Evolutionary conservation across 1,140 invertebrate genomes (phyloP), one percentile per base, ranked within the genome.

Genomic region (Homalodisca vitripennis): DNA sequence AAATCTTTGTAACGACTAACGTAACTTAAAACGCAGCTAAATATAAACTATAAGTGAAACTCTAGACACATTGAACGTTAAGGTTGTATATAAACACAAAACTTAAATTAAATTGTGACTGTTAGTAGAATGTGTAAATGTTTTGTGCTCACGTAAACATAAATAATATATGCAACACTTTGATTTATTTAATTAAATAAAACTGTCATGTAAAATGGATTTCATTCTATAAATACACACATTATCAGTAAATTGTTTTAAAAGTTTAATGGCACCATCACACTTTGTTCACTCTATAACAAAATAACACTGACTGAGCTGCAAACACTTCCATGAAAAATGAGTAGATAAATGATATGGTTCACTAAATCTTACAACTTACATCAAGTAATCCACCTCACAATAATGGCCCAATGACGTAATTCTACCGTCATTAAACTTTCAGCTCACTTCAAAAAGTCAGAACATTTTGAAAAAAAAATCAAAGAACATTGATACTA

Each of bases 191-290:
- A 60, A 60, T 22, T 27, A 27, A 27, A 60, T 22, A 60, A 22
- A 27, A 30, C 29, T 60, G 55, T 60, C 55, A 60, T 60, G 26
- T n/a, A 60, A 60, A 60, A 60, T 30, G n/a, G 13, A 12, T 27
- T 29, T 26, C 26, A 22, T 30, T 27, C 34, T 27, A 60, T 26
- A 60, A 22, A 30, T 60, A 60, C 22, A 53, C 3, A 29, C 22
- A 27, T 26, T 27, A 6, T 60, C 29, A 3, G 29, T 30, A 60
- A 60, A 60, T 60, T 60, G 55, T 60, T 60, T 60, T 60, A 60
- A 60, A 27, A 27, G 55, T 60, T 60, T 26, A 27, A 60, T 60
- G 55, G 55, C 55, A 60, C 55, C 55, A 27, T 26, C 12, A 53
- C 48, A 51, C 48, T 51, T 22, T 27, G 22, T 60, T 6, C 26